Base-by-base conservation (phyloP, 2,888 invertebrate genomes). In the Anarsia innoxiella region DNA sequence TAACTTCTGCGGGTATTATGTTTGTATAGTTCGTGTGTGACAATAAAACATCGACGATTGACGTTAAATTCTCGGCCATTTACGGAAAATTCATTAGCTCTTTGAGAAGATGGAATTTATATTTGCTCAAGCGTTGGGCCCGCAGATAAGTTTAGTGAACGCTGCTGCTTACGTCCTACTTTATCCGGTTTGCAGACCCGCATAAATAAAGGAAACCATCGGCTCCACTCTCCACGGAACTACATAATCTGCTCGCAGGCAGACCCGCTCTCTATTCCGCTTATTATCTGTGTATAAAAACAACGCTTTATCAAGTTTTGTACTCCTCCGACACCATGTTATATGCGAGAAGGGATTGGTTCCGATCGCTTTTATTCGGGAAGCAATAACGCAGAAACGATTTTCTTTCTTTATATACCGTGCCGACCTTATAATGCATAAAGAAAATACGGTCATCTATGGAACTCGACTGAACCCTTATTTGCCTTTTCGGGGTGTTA, bases 401-500 rank as follows among this genome's bases (percentile, higher is more conserved):
- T 72, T 69, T 65, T 59, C 60, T 45, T 49, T 37, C 41, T 65
- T 69, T 65, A 73, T 73, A 68, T 67, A 68, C 67, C 56, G 64
- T 61, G 55, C 62, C 62, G 63, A 67, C 67, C 69, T 73, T 70
- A 71, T 74, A 74, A 69, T 66, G 65, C 71, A 70, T 76, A 74
- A 76, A 72, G 68, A 74, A 80, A 78, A 78, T 70, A 73, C 72
- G 67, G 66, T 66, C 71, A 68, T 74, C 71, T 67, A 66, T 66
- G 65, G 65, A 75, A 73, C 72, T 72, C 63, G 56, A 66, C 68
- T 66, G 63, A 72, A 74, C 78, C 76, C 71, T 67, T 77, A 76
- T 79, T 83, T 79, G 76, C 74, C 74, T 80, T 82, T 78, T 74
- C 58, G 60, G 74, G 69, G 71, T 66, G 71, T 72, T 74, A 76